Percentiles rank a stretch among this genome's conserved stretches.
These are phyloP conservation scores for Lethrus apterus DNA, from an alignment of 1,140 invertebrate species.

Conservation along the genomic window DNA sequence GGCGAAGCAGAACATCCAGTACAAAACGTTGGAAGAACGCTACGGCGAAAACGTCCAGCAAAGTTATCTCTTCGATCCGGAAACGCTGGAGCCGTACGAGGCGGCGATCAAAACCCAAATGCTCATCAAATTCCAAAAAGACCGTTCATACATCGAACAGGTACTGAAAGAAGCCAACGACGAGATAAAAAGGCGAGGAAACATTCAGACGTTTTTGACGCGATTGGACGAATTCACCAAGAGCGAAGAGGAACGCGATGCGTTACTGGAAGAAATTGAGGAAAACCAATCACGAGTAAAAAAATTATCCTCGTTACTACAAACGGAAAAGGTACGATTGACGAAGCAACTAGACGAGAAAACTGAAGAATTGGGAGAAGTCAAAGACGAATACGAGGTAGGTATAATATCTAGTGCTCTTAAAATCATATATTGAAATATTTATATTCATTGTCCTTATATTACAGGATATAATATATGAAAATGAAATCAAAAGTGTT, in stretches of 20 bases:
- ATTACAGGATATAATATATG: constrained; percentile 25
- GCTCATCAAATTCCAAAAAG: constrained; percentile 7
- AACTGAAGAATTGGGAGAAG: constrained; percentile 23
- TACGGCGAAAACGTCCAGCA: not conserved
- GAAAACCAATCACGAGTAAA: not conserved
- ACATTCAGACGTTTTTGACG: not conserved
- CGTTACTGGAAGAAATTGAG: constrained; percentile 15
- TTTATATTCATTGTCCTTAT: constrained; percentile 6
- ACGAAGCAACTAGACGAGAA: constrained; percentile 4
- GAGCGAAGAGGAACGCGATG: constrained; percentile 14
- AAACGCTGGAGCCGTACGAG: constrained; percentile 8
- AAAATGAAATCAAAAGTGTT: constrained; percentile 23
- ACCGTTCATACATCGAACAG: not conserved
- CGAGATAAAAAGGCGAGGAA: not conserved
- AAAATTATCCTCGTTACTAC: no score
- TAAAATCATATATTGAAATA: constrained; percentile 7
- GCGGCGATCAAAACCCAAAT: not conserved
- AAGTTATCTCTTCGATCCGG: constrained; percentile 9
- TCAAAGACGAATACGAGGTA: constrained; percentile 34
- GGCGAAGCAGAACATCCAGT: not conserved
- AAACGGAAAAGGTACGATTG: no score
- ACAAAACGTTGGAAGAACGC: not conserved
- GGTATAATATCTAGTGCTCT: constrained; percentile 6
- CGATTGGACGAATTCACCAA: constrained; percentile 9
- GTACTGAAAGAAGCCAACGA: constrained; percentile 8